A percentile compares a stretch with the other conserved stretches of the same genome.
Conservation (phyloP, 2,113 vertebrate species). For the Lota lota region DNA sequence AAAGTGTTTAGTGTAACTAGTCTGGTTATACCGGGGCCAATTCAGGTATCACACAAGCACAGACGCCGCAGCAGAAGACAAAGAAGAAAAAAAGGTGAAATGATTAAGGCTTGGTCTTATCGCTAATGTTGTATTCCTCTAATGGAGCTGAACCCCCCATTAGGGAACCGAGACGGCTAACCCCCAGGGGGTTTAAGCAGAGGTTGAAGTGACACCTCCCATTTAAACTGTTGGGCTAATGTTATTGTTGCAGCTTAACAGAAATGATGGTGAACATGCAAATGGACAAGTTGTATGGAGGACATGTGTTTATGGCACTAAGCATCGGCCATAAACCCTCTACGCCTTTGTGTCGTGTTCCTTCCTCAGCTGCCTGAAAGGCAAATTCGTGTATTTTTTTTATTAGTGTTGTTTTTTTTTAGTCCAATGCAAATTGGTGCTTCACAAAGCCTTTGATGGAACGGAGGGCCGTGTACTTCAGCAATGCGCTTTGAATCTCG, state of each 20-base stretch:
- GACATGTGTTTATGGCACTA: background rate
- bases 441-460: slow-evolving; percentile 6
- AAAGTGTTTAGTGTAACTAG: too few relatives aligned
- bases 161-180: slow-evolving; percentile 44
- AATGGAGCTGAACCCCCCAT: slow-evolving; percentile 44
- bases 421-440: slow-evolving; percentile 42
- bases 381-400: slow-evolving; percentile 28
- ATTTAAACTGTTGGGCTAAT: slow-evolving; percentile 24
- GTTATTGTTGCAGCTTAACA: slow-evolving; percentile 6
- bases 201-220: slow-evolving; percentile 28
- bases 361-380: slow-evolving; percentile 6
- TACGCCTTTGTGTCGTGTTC: background rate
- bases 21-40: too few relatives aligned
- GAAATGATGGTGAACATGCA: background rate
- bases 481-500: slow-evolving; percentile 9
- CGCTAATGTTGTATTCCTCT: slow-evolving; percentile 43
- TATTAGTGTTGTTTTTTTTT: too few relatives aligned
- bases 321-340: too few relatives aligned
- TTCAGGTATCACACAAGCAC: too few relatives aligned
- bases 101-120: slow-evolving; percentile 37
- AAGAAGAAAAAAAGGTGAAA: slow-evolving; percentile 49
- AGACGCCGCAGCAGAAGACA: too few relatives aligned
- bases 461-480: slow-evolving; percentile 12
- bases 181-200: slow-evolving; percentile 40
- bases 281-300: background rate